Evolutionary conservation across 2,797 vertebrate species (phyloP), one percentile per base, ranked within the genome.

Genomic region (Uromys caudimaculatus): DNA sequence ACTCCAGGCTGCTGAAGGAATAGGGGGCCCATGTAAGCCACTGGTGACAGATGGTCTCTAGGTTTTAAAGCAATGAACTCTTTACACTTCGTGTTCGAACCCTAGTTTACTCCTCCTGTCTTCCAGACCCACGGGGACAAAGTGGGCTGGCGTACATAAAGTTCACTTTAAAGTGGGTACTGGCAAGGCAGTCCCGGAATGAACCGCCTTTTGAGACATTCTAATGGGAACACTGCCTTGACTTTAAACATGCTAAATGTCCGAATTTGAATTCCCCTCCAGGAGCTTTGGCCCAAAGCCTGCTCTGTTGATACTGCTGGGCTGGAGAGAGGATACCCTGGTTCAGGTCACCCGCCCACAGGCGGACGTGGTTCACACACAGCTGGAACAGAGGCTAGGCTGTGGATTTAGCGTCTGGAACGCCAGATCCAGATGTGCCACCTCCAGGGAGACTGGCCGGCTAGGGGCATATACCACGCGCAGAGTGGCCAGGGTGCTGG

Each of bases 321-420:
- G 44, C 58, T 56, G 5, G 44, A 41, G 1, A 54, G 67, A 91
- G 78, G 38, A 79, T 6, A 35, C 69, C 62, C 71, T 12, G 82
- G 35, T 82, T 84, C 13, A 16, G 78, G 44, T 75, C 0, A 41
- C 84, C 13, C 14, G 3, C 84, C 13, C 17, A 3, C 81, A 21
- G 82, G 96, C 91, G 71, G 17, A 41, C 54, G 76, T 23, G 93
- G 83, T 90, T 86, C 1, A 38, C 6, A 11, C 78, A 8, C 75
- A 89, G 91, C 89, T 73, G 89, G n/a, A 38, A 77, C 83, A 16
- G 89, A 86, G 54, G 60, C 95, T 13, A 23, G 76, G 67, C 44
- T 75, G 89, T 35, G 60, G 47, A 32, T 38, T 77, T 62, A 75
- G 86, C 67, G 56, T 29, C 35, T 13, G 0, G 50, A 69, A 67